These are phyloP conservation scores for Maniola hyperantus DNA, from an alignment of 2,888 invertebrate genomes.

Conservation along the genomic window DNA sequence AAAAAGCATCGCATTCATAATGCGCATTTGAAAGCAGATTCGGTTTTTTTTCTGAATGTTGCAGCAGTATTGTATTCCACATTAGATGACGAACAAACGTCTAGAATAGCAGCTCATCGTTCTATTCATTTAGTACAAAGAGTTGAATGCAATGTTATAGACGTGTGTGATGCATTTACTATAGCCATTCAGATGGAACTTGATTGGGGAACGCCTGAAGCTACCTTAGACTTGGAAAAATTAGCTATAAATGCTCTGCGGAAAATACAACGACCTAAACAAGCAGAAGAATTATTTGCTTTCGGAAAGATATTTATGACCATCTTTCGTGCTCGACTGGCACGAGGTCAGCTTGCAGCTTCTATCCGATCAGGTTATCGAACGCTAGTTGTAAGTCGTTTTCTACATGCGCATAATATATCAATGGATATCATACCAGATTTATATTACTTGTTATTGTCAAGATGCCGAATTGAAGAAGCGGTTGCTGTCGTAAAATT, in stretches of 20 bases:
- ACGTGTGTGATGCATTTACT: slow-evolving; percentile 73
- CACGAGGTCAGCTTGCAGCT: slow-evolving; percentile 57
- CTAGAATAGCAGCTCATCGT: slow-evolving; percentile 56
- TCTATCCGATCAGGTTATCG: slow-evolving; percentile 69
- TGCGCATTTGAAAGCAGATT: slow-evolving; percentile 56
- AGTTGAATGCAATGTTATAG: slow-evolving; percentile 61
- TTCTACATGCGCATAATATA: slow-evolving; percentile 65
- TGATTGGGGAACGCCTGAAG: slow-evolving; percentile 60
- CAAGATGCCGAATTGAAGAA: slow-evolving; percentile 73
- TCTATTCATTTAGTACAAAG: slow-evolving; percentile 64
- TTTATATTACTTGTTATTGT: slow-evolving; percentile 67
- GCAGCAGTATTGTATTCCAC: slow-evolving; percentile 62
- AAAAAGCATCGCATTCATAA: slow-evolving; percentile 55
- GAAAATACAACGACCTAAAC: slow-evolving; percentile 56
- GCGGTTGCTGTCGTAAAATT: slow-evolving; percentile 72
- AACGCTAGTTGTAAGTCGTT: slow-evolving; percentile 67
- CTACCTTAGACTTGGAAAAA: slow-evolving; percentile 62
- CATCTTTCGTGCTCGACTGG: slow-evolving; percentile 68
- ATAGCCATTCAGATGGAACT: slow-evolving; percentile 74
- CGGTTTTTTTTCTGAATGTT: slow-evolving; percentile 67
- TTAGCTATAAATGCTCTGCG: slow-evolving; percentile 59
- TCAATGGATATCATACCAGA: slow-evolving; percentile 72
- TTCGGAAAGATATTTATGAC: slow-evolving; percentile 71
- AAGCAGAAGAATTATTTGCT: slow-evolving; percentile 70
- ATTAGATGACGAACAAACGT: slow-evolving; percentile 58